Evolutionary conservation across 2,113 vertebrate genomes (phyloP), one percentile per base, ranked within the genome.

Genomic region (Synodontis membranacea): DNA sequence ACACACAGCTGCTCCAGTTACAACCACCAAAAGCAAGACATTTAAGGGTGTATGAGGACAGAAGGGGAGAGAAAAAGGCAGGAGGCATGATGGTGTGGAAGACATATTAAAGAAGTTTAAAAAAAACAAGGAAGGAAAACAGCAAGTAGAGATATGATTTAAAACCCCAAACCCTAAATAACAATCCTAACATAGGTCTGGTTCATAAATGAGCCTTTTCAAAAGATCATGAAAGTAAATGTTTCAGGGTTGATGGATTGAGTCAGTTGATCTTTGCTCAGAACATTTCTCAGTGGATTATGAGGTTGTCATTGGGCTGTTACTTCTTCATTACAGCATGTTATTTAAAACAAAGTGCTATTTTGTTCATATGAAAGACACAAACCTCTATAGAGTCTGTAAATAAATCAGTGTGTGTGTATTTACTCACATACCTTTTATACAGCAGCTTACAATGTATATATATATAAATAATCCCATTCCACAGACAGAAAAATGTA

Each of bases 1-100:
- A 12, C 28, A 64, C 60, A 64, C 31, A 68, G 68, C 72, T 48
- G 72, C 72, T 76, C 72, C 42, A 76, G 42, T 76, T 76, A 76
- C 72, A 76, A 21, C 23, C 44, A 76, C 12, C n/a, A 28, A 76
- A 28, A 76, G 39, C 11, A 12, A n/a, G 44, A 76, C 25, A 48
- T 76, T 46, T 76, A 48, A 28, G 11, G 14, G 42, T 76, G 68
- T 42, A 79, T 50, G 9, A 31, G 70, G 37, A 70, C 42, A 78
- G 80, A 31, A 54, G 9, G 56, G 31, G 52, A 23, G n/a, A 44
- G 54, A 83, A 44, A 72, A 46, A 76, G 42, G 48, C 72, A 31
- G 72, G 25, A 28, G 14, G 17, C 15, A 14, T 75, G 72, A 48
- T 75, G 25, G 14, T 76, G 72, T 46, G 70, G 70, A 44, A 48